These are phyloP conservation scores for Albula glossodonta DNA, from an alignment of 2,113 vertebrate genomes.

Conservation along the genomic window DNA sequence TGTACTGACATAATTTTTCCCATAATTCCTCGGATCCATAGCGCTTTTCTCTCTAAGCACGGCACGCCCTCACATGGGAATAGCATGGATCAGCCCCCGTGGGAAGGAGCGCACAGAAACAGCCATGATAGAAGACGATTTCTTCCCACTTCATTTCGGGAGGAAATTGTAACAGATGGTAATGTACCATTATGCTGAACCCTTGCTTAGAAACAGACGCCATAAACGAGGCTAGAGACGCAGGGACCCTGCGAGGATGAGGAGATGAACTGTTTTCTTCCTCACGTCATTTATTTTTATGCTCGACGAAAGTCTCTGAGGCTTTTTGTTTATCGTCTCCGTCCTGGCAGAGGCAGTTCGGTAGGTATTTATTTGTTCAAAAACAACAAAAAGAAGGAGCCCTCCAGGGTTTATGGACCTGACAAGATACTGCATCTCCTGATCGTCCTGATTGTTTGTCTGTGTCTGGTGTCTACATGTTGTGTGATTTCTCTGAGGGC, in stretches of 20 bases:
- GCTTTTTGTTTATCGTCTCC: background rate
- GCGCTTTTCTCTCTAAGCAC: background rate
- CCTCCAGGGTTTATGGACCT: background rate
- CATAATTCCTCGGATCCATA: background rate
- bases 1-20: background rate
- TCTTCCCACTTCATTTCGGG: constrained; percentile 59
- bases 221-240: constrained; percentile 47
- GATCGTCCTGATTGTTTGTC: background rate
- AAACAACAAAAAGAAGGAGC: background rate
- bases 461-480: background rate
- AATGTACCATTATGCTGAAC: constrained; percentile 52
- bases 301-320: background rate
- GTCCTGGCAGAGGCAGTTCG: background rate
- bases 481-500: background rate
- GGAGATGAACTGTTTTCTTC: constrained; percentile 48
- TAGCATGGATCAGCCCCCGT: background rate
- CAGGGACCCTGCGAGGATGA: constrained; percentile 45
- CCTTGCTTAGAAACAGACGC: constrained; percentile 59
- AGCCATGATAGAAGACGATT: constrained; percentile 31
- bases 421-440: background rate
- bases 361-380: background rate
- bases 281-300: constrained; percentile 12
- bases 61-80: constrained; percentile 13
- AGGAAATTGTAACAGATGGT: constrained; percentile 60
- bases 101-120: constrained; percentile 7